These are phyloP conservation scores for Ptychadena robeensis DNA, from an alignment of 2,797 vertebrate species.

Conservation along the genomic window DNA sequence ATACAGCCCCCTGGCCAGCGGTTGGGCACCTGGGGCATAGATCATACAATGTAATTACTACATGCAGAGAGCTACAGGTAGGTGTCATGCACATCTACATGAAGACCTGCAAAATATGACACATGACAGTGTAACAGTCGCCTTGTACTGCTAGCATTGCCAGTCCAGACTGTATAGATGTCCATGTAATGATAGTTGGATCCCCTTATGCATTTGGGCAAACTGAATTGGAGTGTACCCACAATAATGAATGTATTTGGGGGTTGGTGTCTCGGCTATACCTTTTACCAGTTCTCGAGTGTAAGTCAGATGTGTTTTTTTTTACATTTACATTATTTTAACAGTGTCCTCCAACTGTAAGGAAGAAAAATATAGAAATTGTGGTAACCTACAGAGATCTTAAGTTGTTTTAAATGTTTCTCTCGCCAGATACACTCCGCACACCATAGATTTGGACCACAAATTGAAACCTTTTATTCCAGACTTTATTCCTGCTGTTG, in stretches of 20 bases:
- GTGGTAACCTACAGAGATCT: neutral
- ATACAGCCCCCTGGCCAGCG: too few species aligned
- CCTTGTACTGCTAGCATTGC: too few species aligned
- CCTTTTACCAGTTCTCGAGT: neutral
- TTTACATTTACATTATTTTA: neutral
- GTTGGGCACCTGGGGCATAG: too few species aligned
- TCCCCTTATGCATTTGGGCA: too few species aligned
- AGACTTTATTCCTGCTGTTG: conserved; percentile 94
- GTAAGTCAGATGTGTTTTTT: neutral
- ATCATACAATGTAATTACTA: too few species aligned
- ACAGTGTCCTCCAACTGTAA: neutral
- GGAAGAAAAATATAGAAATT: neutral
- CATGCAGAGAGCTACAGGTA: too few species aligned
- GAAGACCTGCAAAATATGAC: too few species aligned
- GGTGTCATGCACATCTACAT: too few species aligned
- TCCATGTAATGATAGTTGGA: too few species aligned
- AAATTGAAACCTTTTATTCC: conserved; percentile 96
- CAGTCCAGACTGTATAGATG: too few species aligned
- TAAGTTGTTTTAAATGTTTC: neutral
- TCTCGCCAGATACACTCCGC: conserved; percentile 84
- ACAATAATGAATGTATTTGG: neutral
- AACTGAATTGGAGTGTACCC: neutral
- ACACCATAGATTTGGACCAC: conserved; percentile 86
- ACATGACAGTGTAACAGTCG: too few species aligned
- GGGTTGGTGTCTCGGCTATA: neutral